A percentile compares a stretch with the other conserved stretches of the same genome.
These are phyloP conservation scores for Cacoxenus indagator DNA, from an alignment of 2,888 invertebrate species.

Conservation along the genomic window DNA sequence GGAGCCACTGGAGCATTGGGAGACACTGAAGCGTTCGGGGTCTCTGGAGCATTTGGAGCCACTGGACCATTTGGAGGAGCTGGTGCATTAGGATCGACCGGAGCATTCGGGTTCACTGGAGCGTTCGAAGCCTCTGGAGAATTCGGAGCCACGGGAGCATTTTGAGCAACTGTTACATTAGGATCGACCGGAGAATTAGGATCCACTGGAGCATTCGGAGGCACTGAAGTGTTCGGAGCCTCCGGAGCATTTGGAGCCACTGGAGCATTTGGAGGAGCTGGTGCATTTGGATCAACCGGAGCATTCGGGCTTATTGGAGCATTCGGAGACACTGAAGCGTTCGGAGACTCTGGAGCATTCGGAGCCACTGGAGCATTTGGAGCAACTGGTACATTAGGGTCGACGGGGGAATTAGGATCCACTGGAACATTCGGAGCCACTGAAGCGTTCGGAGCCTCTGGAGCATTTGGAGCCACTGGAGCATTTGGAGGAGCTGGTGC, in stretches of 20 bases:
- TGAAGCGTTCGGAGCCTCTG: conserved; percentile 18
- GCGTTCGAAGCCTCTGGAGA: conserved; percentile 21
- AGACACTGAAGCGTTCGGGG: conserved; percentile 18
- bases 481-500: conserved; percentile 17
- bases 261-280: conserved; percentile 17
- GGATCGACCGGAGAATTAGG: conserved; percentile 25
- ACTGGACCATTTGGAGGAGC: conserved; percentile 9
- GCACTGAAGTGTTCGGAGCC: conserved; percentile 18
- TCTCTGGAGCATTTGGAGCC: too few relatives aligned
- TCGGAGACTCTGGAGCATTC: conserved; percentile 17
- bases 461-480: conserved; percentile 18
- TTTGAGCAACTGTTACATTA: conserved; percentile 21
- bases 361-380: conserved; percentile 23
- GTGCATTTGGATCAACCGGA: conserved; percentile 21
- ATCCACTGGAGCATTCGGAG: too few relatives aligned
- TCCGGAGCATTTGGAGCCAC: conserved; percentile 20
- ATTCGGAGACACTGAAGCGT: conserved; percentile 7
- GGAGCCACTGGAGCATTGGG: conserved; percentile 18
- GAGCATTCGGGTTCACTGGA: not conserved
- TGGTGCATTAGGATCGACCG: conserved; percentile 18
- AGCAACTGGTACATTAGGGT: conserved; percentile 22
- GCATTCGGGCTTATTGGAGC: conserved; percentile 19
- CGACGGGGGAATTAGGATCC: too few relatives aligned
- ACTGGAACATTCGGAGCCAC: too few relatives aligned
- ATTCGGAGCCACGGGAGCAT: conserved; percentile 15